Base-by-base conservation (phyloP, 1,140 invertebrate species). In the Drosophila bocqueti region DNA sequence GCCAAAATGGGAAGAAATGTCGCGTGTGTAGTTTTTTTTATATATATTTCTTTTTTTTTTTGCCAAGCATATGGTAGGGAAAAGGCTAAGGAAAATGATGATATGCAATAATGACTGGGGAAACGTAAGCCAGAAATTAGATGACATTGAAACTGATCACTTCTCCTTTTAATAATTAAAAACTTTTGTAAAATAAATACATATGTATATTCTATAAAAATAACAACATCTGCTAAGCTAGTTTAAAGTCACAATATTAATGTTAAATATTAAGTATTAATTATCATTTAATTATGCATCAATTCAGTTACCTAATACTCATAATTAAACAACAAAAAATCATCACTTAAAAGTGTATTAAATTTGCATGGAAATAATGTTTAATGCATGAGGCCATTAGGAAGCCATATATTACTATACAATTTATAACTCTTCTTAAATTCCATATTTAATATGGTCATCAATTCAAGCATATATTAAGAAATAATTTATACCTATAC, bases 1-100 rank as follows among this genome's bases (percentile, higher is more conserved):
- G 15, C 15, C 15, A 18, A 42, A 18, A 46, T 38, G 18, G 26
- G 8, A 21, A 68, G 65, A 78, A 66, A 62, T 83, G 75, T 83
- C 65, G 76, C 77, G 55, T 72, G 76, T 77, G 79, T 47, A 77
- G 75, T 77, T 61, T 61, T 18, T 55, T 38, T 65, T 52, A n/a
- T 13, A 6, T 34, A 18, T 67, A 24, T 1, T 8, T 71, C 38
- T 24, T 40, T 62, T 24, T 24, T 26, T 10, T 13, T n/a, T 10
- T 18, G 29, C 16, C 18, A 40, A 52, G 43, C 71, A 59, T 58
- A 76, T 75, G 60, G 45, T 21, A 11, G 26, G 29, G 3, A n/a
- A 26, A 50, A 38, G 31, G 31, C 8, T 34, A 34, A 3, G 31
- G 4, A 34, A 34, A 34, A 10, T 34, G 31, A 10, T 10, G 2